phyloP scores from a whole-genome alignment of 2,113 vertebrate genomes.

The Porphyrio hochstetteri region DNA sequence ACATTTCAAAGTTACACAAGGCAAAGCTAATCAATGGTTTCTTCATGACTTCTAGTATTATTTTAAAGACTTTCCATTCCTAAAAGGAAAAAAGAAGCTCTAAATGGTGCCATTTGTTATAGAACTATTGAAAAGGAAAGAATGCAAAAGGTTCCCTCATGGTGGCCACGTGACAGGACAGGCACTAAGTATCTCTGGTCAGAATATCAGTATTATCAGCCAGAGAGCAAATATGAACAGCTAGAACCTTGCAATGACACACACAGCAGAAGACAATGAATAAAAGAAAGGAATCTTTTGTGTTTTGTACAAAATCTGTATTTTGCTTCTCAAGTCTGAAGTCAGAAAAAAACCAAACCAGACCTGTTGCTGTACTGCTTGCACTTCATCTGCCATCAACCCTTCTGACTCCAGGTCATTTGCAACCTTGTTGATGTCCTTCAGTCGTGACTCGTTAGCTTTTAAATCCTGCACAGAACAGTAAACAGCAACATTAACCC shows the following conservation, averaged over 20 bases:
- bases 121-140: background rate
- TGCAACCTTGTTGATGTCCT: conserved; percentile 97
- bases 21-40: background rate
- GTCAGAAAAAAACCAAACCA: background rate
- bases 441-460: conserved; percentile 95
- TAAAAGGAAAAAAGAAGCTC: background rate
- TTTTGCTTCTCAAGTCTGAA: background rate
- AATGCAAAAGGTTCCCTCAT: background rate
- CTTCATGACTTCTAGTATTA: background rate
- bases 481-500: background rate
- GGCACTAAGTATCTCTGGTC: background rate
- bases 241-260: background rate
- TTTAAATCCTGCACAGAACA: conserved; percentile 87
- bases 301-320: too few relatives aligned
- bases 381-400: conserved; percentile 93
- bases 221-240: background rate
- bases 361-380: conserved; percentile 91
- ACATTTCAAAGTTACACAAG: background rate
- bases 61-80: background rate
- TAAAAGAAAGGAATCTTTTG: background rate
- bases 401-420: conserved; percentile 96
- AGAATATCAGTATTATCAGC: background rate
- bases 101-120: background rate
- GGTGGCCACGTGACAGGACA: background rate
- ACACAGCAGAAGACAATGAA: background rate